Base-by-base conservation (phyloP, 2,888 invertebrate species). In the Drosophila pseudotakahashii region DNA sequence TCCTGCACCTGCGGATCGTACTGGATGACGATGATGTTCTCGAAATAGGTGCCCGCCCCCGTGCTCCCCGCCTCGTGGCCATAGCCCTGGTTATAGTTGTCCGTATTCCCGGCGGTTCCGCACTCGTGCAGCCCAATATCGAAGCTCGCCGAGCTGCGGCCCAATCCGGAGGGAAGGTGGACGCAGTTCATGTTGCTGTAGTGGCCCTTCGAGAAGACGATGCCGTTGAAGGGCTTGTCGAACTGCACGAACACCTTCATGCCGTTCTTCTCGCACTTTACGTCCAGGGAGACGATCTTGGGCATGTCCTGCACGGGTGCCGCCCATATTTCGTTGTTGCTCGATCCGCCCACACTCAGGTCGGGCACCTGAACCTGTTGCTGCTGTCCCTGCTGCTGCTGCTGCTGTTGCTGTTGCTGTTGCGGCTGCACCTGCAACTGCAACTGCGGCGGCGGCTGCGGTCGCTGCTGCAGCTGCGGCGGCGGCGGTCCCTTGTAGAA, bases 181-280 rank as follows among this genome's bases (percentile, higher is more conserved):
- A 98, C 97, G 89, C 98, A 98, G 90, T 97, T 97, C 58, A 96
- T 95, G 90, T 98, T 97, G 80, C 97, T 97, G 92, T 98, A 98
- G 91, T 98, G 97, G 1, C 98, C 98, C 92, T 98, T 98, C 73
- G 97, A 97, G 93, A 98, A 98, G 41, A 98, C 97, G 52, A 98
- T 97, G n/a, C 98, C 98, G 85, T 96, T 97, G 93, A 98, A 98
- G 0, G 98, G 98, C 89, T 97, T 97, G 89, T 98, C 98, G 89
- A 98, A 98, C 75, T 97, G 97, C n/a, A 98, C 94, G 87, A 96
- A 97, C 0, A 98, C 97, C 91, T 98, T 96, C 98, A 98, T 98
- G 61, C 96, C 94, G 89, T 96, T 97, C 91, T 98, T 98, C 92
- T 98, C 98, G 91, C 98, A 98, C 91, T 98, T 98, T 0, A 98